A percentile compares a stretch with the other conserved stretches of the same genome.
Evolutionary conservation across 2,888 invertebrate genomes (phyloP).

Genomic region (Incurvaria masculella): DNA sequence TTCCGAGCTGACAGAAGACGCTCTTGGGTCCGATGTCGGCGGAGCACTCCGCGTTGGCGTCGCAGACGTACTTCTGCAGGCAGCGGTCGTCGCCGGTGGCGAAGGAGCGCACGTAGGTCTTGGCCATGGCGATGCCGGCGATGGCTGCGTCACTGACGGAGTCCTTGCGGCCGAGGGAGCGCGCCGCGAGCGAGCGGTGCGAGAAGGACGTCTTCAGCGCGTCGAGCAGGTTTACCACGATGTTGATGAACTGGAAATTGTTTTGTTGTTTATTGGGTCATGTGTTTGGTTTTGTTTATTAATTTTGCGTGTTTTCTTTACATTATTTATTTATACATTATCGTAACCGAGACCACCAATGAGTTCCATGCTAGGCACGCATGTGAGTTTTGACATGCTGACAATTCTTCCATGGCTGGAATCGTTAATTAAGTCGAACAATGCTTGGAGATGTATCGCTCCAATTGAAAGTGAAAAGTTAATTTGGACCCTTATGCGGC

Average conservation of each 20-base stretch:
- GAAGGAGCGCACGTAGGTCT: constrained; percentile 82
- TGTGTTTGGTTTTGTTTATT: no score
- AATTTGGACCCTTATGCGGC: no score
- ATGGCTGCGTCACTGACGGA: constrained; percentile 87
- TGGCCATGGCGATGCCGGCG: constrained; percentile 84
- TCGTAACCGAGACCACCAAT: no score
- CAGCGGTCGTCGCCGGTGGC: constrained; percentile 77
- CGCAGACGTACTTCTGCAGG: constrained; percentile 85
- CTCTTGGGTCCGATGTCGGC: constrained; percentile 77
- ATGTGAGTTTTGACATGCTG: no score
- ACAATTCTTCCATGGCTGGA: no score
- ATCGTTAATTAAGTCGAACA: no score
- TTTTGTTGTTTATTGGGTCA: no score
- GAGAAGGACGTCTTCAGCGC: constrained; percentile 92
- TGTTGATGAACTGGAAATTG: constrained; percentile 77
- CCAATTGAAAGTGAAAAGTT: no score
- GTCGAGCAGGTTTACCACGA: constrained; percentile 86
- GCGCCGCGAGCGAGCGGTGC: constrained; percentile 80
- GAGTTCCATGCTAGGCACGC: no score
- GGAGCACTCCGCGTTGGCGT: constrained; percentile 85
- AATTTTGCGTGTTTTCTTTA: no score
- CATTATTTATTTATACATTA: no score
- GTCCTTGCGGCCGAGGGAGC: constrained; percentile 82
- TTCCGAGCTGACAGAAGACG: constrained; percentile 90
- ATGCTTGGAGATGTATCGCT: no score